Conservation (phyloP, 2,888 invertebrate species). For the Oasisia sp. region DNA sequence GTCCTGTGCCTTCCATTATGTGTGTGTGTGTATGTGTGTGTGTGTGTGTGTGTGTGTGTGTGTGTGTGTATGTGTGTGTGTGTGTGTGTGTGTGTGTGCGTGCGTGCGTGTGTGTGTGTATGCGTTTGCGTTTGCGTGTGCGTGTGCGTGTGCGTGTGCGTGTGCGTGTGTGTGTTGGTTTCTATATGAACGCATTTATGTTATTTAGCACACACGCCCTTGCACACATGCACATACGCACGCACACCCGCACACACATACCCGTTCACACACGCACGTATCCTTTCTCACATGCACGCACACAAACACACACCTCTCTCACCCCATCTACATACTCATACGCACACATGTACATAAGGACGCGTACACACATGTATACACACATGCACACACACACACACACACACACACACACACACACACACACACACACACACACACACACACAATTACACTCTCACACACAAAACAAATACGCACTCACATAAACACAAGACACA, state of each 20-base stretch:
- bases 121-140: too few species aligned
- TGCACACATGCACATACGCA: too few species aligned
- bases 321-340: constrained; percentile 21
- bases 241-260: constrained; percentile 31
- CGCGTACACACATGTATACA: too few species aligned
- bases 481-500: too few species aligned
- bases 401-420: neutral
- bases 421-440: neutral
- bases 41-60: too few species aligned
- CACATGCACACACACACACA: constrained; percentile 22
- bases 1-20: neutral
- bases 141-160: too few species aligned
- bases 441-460: neutral
- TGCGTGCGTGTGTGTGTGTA: too few species aligned
- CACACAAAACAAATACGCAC: neutral
- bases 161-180: neutral
- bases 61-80: too few species aligned
- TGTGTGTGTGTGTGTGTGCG: too few species aligned
- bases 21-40: neutral
- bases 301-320: constrained; percentile 30
- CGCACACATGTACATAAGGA: too few species aligned
- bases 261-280: neutral
- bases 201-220: too few species aligned
- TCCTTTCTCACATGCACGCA: constrained; percentile 14
- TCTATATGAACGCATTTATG: constrained; percentile 18